Evolutionary conservation across 2,113 vertebrate species (phyloP).

Genomic region (Melozone crissalis): DNA sequence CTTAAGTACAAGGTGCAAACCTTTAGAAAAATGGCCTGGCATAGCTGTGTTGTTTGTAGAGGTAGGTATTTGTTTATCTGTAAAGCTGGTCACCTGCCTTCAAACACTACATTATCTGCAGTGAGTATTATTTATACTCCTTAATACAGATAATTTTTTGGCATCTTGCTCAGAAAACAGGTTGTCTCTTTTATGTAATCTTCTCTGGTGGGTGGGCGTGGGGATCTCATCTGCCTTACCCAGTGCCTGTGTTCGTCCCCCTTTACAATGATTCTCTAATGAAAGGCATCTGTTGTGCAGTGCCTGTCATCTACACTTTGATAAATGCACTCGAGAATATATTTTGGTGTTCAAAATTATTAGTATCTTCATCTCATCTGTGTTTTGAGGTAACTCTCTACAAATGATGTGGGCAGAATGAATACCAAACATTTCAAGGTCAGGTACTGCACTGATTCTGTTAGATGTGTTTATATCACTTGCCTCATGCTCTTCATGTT

Average conservation of each 20-base stretch:
- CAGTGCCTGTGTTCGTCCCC: background rate
- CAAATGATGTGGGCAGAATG: background rate
- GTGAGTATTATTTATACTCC: background rate
- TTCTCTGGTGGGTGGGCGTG: slow-evolving; percentile 28
- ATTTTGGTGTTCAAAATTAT: background rate
- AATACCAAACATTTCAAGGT: background rate
- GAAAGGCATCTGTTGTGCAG: slow-evolving; percentile 50
- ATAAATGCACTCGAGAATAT: background rate
- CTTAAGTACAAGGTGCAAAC: background rate
- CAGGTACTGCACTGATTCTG: background rate
- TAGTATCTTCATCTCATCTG: background rate
- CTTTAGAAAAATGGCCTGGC: background rate
- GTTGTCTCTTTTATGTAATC: slow-evolving; percentile 45
- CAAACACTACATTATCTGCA: background rate
- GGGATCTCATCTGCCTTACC: slow-evolving; percentile 46
- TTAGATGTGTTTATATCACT: background rate
- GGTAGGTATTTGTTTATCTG: background rate
- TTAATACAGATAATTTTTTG: background rate
- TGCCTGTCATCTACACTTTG: background rate
- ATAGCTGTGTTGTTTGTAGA: background rate
- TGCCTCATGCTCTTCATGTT: background rate
- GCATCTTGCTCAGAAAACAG: slow-evolving; percentile 27
- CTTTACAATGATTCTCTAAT: slow-evolving; percentile 46
- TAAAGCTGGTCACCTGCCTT: background rate
- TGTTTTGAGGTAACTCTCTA: background rate